Conservation (phyloP, 2,888 invertebrate species). For the Miltochrista miniata region DNA sequence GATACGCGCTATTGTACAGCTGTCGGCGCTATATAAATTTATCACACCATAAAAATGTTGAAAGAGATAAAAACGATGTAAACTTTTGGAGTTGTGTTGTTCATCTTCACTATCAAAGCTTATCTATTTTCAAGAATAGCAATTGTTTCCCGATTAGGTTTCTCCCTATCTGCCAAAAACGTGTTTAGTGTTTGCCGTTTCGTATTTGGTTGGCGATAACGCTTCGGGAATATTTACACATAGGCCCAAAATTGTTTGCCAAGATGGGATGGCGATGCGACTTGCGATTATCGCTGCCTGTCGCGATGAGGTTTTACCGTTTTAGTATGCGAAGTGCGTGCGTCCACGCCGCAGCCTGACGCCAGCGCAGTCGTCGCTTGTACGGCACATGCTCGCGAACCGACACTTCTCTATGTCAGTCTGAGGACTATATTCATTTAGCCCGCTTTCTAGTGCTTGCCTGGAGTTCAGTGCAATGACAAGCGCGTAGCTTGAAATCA, state of each 20-base stretch:
- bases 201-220: constrained; percentile 70
- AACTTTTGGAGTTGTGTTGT: neutral
- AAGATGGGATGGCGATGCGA: constrained; percentile 63
- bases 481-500: constrained; percentile 50
- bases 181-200: constrained; percentile 58
- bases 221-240: constrained; percentile 65
- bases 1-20: too few species aligned
- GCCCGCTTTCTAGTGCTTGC: constrained; percentile 65
- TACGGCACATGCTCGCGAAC: constrained; percentile 54
- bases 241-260: constrained; percentile 63
- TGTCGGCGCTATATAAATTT: neutral
- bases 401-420: constrained; percentile 60
- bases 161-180: constrained; percentile 52
- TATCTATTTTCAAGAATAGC: constrained; percentile 56
- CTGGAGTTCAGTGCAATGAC: constrained; percentile 69
- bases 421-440: constrained; percentile 60
- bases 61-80: constrained; percentile 10
- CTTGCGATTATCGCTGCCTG: constrained; percentile 69
- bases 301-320: constrained; percentile 60
- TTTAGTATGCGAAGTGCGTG: constrained; percentile 81
- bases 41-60: constrained; percentile 19
- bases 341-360: constrained; percentile 70
- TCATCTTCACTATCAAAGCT: constrained; percentile 25
- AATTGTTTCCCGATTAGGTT: constrained; percentile 53
- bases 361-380: constrained; percentile 58